phyloP scores from a whole-genome alignment of 2,113 vertebrate genomes.

The Cottus gobio region DNA sequence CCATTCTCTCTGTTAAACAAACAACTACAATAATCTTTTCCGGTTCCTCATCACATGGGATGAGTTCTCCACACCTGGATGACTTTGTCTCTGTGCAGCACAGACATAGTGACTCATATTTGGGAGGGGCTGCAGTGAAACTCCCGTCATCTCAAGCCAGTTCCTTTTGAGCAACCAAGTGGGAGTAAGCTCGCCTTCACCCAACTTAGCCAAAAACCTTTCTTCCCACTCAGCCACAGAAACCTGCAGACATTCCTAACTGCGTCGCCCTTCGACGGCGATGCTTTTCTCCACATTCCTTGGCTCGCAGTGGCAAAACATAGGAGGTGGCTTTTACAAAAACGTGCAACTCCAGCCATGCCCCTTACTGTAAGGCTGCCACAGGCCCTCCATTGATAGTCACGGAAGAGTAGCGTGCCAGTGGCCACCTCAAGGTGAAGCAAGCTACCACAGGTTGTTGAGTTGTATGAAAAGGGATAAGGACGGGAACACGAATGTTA shows the following conservation, averaged over 20 bases:
- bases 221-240: constrained; percentile 61
- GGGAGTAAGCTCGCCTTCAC: constrained; percentile 52
- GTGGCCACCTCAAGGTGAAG: neutral
- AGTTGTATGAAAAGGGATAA: neutral
- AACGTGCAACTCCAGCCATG: constrained; percentile 42
- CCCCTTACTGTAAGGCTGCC: constrained; percentile 14
- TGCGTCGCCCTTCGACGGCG: constrained; percentile 31
- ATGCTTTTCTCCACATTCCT: constrained; percentile 66
- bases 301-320: constrained; percentile 57
- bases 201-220: constrained; percentile 34
- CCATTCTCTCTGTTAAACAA: neutral
- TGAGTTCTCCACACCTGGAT: constrained; percentile 42
- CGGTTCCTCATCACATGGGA: neutral
- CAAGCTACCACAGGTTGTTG: neutral
- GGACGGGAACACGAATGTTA: constrained; percentile 12
- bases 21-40: neutral
- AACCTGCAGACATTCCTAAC: constrained; percentile 71
- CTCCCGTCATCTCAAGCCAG: constrained; percentile 24
- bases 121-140: constrained; percentile 42
- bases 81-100: constrained; percentile 16
- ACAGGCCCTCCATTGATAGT: constrained; percentile 49
- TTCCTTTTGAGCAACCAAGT: constrained; percentile 43
- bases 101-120: constrained; percentile 51
- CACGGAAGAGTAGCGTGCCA: neutral
- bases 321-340: constrained; percentile 47